A percentile compares a stretch with the other conserved stretches of the same genome.
phyloP scores from a whole-genome alignment of 2,113 vertebrate genomes.

The Apaloderma vittatum region DNA sequence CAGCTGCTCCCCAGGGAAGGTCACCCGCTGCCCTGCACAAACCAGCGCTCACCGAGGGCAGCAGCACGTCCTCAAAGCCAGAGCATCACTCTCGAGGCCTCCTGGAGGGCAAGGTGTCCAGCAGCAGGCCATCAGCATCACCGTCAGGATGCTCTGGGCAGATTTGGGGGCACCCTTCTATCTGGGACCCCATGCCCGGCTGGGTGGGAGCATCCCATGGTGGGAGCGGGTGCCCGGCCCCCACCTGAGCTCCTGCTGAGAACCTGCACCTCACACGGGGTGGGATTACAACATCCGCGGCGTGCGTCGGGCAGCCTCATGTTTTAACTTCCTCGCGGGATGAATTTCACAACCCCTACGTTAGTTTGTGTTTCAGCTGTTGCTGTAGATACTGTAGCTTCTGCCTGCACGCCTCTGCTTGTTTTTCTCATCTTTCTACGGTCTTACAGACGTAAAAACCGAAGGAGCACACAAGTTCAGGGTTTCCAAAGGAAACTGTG shows the following conservation, averaged over 20 bases:
- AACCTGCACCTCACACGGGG: fast-evolving
- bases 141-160: neutral
- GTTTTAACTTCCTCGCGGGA: neutral
- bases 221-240: neutral
- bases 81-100: fast-evolving
- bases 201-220: neutral
- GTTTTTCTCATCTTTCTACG: neutral
- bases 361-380: neutral
- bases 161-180: neutral
- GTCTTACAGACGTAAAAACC: neutral
- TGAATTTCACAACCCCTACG: neutral
- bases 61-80: fast-evolving
- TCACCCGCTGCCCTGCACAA: neutral
- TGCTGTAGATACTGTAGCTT: constrained; percentile 46
- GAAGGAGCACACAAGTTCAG: neutral
- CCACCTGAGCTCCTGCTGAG: neutral
- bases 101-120: neutral
- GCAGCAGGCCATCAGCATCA: neutral
- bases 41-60: fast-evolving
- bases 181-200: neutral
- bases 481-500: constrained; percentile 54
- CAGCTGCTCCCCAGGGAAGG: neutral
- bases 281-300: fast-evolving
- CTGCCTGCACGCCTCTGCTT: neutral
- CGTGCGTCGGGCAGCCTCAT: fast-evolving